phyloP scores from a whole-genome alignment of 2,888 invertebrate genomes.

The Diarsia mendica region DNA sequence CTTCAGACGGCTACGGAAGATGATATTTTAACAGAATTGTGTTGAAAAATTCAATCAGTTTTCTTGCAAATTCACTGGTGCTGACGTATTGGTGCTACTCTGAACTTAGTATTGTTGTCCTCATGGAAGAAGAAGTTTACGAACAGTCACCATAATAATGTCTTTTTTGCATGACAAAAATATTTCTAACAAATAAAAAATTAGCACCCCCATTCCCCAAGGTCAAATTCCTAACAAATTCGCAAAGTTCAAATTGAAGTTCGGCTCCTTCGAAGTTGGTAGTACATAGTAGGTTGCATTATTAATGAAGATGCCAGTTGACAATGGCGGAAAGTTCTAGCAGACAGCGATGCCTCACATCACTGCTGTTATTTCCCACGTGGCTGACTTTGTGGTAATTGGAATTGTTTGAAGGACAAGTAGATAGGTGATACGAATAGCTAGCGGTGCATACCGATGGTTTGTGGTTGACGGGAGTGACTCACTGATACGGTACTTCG shows the following conservation, averaged over 20 bases:
- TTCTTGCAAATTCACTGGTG: background rate
- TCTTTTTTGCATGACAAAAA: constrained; percentile 44
- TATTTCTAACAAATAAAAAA: constrained; percentile 45
- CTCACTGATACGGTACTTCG: background rate
- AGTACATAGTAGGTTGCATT: constrained; percentile 43
- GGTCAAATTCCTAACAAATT: constrained; percentile 50
- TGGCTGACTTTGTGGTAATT: constrained; percentile 56
- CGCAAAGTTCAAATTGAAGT: constrained; percentile 56
- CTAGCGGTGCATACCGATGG: background rate
- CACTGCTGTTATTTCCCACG: constrained; percentile 65
- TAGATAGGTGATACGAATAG: background rate
- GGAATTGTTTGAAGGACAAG: constrained; percentile 57
- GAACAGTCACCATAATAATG: constrained; percentile 32
- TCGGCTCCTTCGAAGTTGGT: constrained; percentile 16
- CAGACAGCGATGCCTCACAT: constrained; percentile 37
- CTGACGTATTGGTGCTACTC: background rate
- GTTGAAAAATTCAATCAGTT: constrained; percentile 11
- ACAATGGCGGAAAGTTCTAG: constrained; percentile 41
- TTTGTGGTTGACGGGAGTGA: background rate
- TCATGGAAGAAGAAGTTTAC: background rate
- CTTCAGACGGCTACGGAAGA: constrained; percentile 14
- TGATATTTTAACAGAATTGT: background rate
- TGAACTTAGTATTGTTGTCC: background rate
- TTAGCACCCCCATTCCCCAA: constrained; percentile 1
- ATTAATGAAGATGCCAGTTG: constrained; percentile 46